phyloP scores from a whole-genome alignment of 2,888 invertebrate species.

The Rhagonycha lutea region DNA sequence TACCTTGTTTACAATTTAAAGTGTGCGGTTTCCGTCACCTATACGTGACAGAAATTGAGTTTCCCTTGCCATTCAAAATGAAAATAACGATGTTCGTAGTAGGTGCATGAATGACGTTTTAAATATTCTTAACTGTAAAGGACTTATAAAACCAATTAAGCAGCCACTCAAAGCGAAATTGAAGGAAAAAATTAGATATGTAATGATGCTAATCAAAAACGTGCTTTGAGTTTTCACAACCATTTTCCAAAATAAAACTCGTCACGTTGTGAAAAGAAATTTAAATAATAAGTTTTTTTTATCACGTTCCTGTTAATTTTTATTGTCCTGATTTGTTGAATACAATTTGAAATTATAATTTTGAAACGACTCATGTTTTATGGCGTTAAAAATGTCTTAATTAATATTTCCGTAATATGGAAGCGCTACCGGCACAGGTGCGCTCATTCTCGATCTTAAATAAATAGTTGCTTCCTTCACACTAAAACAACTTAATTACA shows the following conservation, averaged over 20 bases:
- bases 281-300: conserved; percentile 5
- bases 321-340: background rate
- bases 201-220: conserved; percentile 24
- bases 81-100: conserved; percentile 3
- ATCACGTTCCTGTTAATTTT: background rate
- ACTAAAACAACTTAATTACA: conserved; percentile 4
- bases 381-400: background rate
- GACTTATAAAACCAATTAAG: conserved; percentile 22
- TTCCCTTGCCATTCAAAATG: conserved; percentile 10
- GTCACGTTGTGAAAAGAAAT: conserved; percentile 13
- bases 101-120: conserved; percentile 10
- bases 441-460: background rate
- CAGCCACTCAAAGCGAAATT: conserved; percentile 21
- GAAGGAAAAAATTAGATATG: conserved; percentile 20
- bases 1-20: conserved; percentile 31
- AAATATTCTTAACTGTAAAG: conserved; percentile 14
- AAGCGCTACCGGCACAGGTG: background rate
- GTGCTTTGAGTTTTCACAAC: conserved; percentile 15
- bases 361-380: background rate
- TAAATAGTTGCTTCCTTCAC: background rate
- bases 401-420: background rate
- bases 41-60: conserved; percentile 29
- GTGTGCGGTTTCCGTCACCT: conserved; percentile 29
- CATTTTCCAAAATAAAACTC: conserved; percentile 15
- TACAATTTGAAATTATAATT: background rate